Evolutionary conservation across 1,140 invertebrate species (phyloP).

Genomic region (Calliopsis andreniformis): DNA sequence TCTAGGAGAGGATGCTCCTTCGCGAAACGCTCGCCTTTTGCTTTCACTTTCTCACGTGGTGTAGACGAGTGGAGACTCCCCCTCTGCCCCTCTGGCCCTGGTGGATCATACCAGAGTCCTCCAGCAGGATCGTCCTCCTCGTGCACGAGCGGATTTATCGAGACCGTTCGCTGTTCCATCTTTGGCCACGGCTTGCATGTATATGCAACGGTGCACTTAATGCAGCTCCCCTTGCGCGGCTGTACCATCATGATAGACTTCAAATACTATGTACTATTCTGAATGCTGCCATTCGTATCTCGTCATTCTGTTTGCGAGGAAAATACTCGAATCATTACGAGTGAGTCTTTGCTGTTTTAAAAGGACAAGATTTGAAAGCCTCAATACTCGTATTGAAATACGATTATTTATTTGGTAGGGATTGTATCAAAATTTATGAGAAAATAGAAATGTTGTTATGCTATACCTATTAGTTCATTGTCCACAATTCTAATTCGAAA

Average conservation of each 20-base stretch:
- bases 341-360: too few species aligned
- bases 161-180: constrained; percentile 17
- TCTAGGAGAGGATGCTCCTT: constrained; percentile 43
- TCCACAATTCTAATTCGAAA: too few species aligned
- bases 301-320: not conserved
- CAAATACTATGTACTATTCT: not conserved
- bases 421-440: too few species aligned
- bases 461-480: too few species aligned
- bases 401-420: too few species aligned
- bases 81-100: not conserved
- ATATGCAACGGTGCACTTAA: constrained; percentile 28
- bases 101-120: not conserved
- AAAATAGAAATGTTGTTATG: too few species aligned
- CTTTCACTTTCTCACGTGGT: constrained; percentile 72
- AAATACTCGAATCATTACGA: too few species aligned
- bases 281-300: not conserved
- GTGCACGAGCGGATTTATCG: constrained; percentile 20
- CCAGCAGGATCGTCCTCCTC: constrained; percentile 24
- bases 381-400: too few species aligned
- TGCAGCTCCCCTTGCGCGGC: not conserved
- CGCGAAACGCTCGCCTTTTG: constrained; percentile 52
- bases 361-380: too few species aligned
- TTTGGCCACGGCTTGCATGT: not conserved
- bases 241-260: not conserved
- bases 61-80: constrained; percentile 47